Evolutionary conservation across 1,140 invertebrate genomes (phyloP).

Genomic region (Pseudomyrmex dendroicus): DNA sequence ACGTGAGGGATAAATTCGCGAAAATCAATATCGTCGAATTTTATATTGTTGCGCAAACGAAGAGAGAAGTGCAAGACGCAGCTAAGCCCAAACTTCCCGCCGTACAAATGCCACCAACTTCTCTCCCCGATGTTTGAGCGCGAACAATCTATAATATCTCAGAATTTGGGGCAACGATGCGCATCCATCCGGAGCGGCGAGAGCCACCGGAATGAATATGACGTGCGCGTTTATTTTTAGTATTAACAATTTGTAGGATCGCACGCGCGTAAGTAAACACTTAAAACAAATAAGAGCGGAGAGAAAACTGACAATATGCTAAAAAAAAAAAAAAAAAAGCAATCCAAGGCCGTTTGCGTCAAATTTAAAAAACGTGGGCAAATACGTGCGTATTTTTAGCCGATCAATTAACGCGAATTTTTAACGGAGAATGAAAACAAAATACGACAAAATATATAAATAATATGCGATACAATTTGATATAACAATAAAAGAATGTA

Average conservation of each 20-base stretch:
- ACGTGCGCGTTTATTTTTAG: slow-evolving; percentile 72
- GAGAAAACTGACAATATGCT: neutral
- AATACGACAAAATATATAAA: neutral
- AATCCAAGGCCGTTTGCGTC: slow-evolving; percentile 12
- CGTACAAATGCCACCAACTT: neutral
- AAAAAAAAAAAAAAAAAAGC: neutral
- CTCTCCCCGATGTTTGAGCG: neutral
- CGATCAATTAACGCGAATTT: too few species aligned
- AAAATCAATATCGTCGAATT: neutral
- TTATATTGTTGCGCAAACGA: neutral
- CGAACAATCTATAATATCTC: slow-evolving; percentile 43
- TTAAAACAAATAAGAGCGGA: slow-evolving; percentile 35
- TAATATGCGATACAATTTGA: neutral
- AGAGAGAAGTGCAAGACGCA: neutral
- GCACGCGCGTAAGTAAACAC: slow-evolving; percentile 47
- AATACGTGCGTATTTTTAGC: too few species aligned
- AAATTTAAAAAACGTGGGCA: neutral
- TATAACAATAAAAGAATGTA: neutral
- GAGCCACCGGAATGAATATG: slow-evolving; percentile 42
- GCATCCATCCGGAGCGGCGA: slow-evolving; percentile 48
- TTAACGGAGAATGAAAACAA: too few species aligned
- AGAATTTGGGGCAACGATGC: slow-evolving; percentile 66
- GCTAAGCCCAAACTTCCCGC: slow-evolving; percentile 2
- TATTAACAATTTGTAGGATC: slow-evolving; percentile 66
- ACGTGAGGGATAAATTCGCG: neutral